Evolutionary conservation across 2,797 vertebrate species (phyloP).

Genomic region (Phyllotis vaccarum): DNA sequence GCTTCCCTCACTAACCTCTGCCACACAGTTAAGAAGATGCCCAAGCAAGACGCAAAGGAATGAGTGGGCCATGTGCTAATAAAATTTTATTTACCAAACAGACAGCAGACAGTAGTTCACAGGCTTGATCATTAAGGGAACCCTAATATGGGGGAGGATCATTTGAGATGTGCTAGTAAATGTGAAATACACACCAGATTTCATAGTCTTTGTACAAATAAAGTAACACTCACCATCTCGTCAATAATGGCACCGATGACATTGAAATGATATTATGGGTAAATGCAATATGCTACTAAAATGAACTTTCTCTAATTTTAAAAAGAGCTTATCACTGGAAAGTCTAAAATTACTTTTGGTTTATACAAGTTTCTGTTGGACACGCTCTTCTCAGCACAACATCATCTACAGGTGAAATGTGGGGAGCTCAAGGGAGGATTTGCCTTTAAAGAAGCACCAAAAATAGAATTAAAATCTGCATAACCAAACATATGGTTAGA

Average conservation of each 20-base stretch:
- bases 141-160: neutral
- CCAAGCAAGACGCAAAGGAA: neutral
- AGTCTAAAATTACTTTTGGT: slow-evolving; percentile 9
- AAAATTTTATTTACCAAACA: slow-evolving; percentile 70
- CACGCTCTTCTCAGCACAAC: neutral
- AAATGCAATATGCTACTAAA: slow-evolving; percentile 30
- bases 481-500: neutral
- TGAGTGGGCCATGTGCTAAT: neutral
- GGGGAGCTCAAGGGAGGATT: neutral
- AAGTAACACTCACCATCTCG: neutral
- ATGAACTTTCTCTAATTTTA: slow-evolving; percentile 54
- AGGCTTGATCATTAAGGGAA: neutral
- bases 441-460: neutral
- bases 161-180: neutral
- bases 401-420: neutral
- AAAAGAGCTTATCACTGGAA: neutral
- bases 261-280: slow-evolving; percentile 4
- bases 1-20: neutral
- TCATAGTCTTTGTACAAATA: slow-evolving; percentile 44
- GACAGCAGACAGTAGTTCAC: neutral
- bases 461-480: neutral
- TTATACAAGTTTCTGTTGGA: slow-evolving; percentile 1
- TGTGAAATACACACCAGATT: neutral
- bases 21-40: neutral
- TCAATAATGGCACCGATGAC: neutral